phyloP scores from a whole-genome alignment of 2,113 vertebrate genomes.

The Genyomyrus donnyi region DNA sequence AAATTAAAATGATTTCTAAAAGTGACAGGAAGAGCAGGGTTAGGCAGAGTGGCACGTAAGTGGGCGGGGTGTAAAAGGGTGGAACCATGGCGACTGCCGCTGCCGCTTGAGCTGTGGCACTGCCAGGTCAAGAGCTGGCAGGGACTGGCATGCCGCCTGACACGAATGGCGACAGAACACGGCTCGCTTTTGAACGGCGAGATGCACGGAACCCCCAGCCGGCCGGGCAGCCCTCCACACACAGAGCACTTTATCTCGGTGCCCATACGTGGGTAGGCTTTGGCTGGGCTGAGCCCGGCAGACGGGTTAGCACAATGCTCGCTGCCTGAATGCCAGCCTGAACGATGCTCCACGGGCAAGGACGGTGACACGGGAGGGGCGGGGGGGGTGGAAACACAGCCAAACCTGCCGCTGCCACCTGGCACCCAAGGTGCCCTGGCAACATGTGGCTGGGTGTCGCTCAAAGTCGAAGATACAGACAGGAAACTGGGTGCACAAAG shows the following conservation, averaged over 20 bases:
- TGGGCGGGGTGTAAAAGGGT: background rate
- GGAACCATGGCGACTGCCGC: background rate
- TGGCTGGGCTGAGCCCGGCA: constrained; percentile 40
- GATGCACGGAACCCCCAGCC: constrained; percentile 13
- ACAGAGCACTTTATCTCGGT: constrained; percentile 52
- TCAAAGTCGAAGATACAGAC: background rate
- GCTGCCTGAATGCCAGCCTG: constrained; percentile 44
- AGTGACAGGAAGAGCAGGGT: background rate
- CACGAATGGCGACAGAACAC: background rate
- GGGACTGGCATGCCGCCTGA: background rate
- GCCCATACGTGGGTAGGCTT: constrained; percentile 53
- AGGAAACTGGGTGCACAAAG: background rate
- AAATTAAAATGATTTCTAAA: constrained; percentile 37
- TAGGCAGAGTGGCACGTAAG: background rate
- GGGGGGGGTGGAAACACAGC: background rate
- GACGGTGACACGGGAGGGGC: background rate
- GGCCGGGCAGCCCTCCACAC: background rate
- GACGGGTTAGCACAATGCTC: constrained; percentile 42
- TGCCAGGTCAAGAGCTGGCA: background rate
- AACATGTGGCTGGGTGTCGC: background rate
- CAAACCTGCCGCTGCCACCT: background rate
- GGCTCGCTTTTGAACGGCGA: background rate
- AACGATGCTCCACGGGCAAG: background rate
- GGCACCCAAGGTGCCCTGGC: background rate
- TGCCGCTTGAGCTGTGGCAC: background rate